Evolutionary conservation across 2,888 invertebrate species (phyloP), one percentile per base, ranked within the genome.

Genomic region (Acanthosepion esculentum): DNA sequence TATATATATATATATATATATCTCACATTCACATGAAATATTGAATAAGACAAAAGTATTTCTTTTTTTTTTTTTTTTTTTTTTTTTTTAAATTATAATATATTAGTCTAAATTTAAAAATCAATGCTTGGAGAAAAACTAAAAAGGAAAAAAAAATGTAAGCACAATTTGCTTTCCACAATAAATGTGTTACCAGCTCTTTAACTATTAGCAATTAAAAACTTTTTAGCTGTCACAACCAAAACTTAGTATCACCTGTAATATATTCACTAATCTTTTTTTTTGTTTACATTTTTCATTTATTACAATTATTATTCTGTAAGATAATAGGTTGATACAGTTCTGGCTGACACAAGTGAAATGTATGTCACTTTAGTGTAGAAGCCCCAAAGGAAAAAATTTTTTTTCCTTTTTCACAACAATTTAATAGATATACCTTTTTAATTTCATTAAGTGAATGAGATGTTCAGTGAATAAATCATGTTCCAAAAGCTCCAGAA

Each of bases 321-420:
- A n/a, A n/a, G n/a, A 78, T 15, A 78, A 78, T n/a, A 78, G 78
- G 78, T 33, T 78, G 78, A 78, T 78, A 78, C 78, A 78, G 78
- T 78, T 78, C 78, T 78, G 78, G 78, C 78, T 78, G n/a, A 78
- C 78, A 33, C 78, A 78, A 78, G n/a, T 78, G 78, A 78, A 78
- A 78, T 33, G n/a, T 78, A 78, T 78, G 15, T 33, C 33, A 78
- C 78, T 78, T 78, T 33, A 78, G 78, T 78, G 78, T 78, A 78
- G 12, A 78, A 78, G 78, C 78, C 33, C 78, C 20, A 78, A n/a
- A 78, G n/a, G 78, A n/a, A n/a, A 78, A 78, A n/a, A 78, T n/a
- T n/a, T n/a, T n/a, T 78, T 78, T 78, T 78, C 78, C 78, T 78
- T 78, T 12, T n/a, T 78, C 33, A 78, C 33, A 78, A 78, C 78